Conservation (phyloP, 2,113 vertebrate genomes). For the Hydropotes inermis region DNA sequence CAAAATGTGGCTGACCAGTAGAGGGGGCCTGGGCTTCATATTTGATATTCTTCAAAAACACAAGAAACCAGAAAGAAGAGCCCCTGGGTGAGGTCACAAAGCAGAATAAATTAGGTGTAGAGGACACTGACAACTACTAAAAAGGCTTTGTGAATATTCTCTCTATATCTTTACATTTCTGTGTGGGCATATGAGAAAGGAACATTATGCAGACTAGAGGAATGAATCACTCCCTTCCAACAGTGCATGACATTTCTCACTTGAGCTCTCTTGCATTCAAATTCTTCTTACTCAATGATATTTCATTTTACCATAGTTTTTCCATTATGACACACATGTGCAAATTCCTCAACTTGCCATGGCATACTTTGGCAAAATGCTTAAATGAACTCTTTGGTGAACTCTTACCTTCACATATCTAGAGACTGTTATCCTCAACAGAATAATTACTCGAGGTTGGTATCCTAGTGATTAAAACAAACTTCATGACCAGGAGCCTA, state of each 20-base stretch:
- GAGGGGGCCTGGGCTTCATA: slow-evolving; percentile 29
- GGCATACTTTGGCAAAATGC: not conserved
- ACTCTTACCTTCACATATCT: not conserved
- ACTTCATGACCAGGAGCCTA: not conserved
- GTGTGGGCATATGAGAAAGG: slow-evolving; percentile 3
- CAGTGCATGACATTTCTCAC: slow-evolving; percentile 3
- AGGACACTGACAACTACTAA: slow-evolving; percentile 4
- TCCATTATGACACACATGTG: not conserved
- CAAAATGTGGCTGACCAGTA: slow-evolving; percentile 45
- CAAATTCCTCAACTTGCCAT: not conserved
- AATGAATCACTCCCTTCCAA: slow-evolving; percentile 30
- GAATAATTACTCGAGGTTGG: not conserved
- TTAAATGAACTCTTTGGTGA: not conserved
- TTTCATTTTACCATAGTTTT: slow-evolving; percentile 34
- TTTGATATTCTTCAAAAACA: not conserved
- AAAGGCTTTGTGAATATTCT: slow-evolving; percentile 33
- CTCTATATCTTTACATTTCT: not conserved
- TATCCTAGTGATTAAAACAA: not conserved
- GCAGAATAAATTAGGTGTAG: not conserved
- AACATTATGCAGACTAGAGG: slow-evolving; percentile 11
- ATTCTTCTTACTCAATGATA: slow-evolving; percentile 20
- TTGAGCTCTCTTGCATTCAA: slow-evolving; percentile 3
- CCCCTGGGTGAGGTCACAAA: not conserved
- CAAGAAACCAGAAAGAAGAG: not conserved
- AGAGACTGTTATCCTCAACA: not conserved